Percentiles rank a stretch among this genome's conserved stretches.
phyloP scores from a whole-genome alignment of 2,888 invertebrate genomes.

The Cryptus armator region DNA sequence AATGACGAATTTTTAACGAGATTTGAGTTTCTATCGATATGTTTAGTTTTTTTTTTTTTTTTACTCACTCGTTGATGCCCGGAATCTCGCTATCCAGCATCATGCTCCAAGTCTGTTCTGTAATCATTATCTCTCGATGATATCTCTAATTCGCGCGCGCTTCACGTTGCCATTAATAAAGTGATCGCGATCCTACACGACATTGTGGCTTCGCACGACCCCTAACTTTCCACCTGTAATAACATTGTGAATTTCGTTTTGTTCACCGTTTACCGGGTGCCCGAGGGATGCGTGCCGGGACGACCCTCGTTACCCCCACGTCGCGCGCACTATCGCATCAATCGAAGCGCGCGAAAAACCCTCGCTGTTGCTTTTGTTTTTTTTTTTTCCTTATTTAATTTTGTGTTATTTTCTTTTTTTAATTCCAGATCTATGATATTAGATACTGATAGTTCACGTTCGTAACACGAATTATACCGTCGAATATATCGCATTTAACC shows the following conservation, averaged over 20 bases:
- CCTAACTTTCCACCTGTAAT: slow-evolving; percentile 64
- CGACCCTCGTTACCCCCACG: slow-evolving; percentile 23
- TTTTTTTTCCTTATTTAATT: neutral
- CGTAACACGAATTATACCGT: neutral
- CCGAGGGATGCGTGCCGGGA: slow-evolving; percentile 6
- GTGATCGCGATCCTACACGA: slow-evolving; percentile 65
- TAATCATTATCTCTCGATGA: slow-evolving; percentile 84
- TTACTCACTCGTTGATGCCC: slow-evolving; percentile 83
- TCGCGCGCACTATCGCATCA: slow-evolving; percentile 35
- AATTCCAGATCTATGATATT: neutral
- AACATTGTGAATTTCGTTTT: slow-evolving; percentile 49
- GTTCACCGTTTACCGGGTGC: slow-evolving; percentile 39
- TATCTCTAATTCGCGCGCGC: slow-evolving; percentile 63
- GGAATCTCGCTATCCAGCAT: slow-evolving; percentile 84
- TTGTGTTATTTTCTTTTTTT: neutral
- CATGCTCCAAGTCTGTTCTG: slow-evolving; percentile 85
- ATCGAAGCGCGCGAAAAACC: slow-evolving; percentile 13
- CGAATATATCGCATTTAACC: neutral
- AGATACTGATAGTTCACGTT: slow-evolving; percentile 1
- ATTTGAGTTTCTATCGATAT: neutral
- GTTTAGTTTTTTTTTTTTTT: neutral
- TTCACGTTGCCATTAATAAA: slow-evolving; percentile 71
- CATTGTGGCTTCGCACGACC: slow-evolving; percentile 55
- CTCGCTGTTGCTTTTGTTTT: neutral
- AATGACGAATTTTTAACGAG: neutral